Percentiles rank a stretch among this genome's conserved stretches.
Conservation (phyloP, 2,888 invertebrate species). For the Neocrepidodera transversa region DNA sequence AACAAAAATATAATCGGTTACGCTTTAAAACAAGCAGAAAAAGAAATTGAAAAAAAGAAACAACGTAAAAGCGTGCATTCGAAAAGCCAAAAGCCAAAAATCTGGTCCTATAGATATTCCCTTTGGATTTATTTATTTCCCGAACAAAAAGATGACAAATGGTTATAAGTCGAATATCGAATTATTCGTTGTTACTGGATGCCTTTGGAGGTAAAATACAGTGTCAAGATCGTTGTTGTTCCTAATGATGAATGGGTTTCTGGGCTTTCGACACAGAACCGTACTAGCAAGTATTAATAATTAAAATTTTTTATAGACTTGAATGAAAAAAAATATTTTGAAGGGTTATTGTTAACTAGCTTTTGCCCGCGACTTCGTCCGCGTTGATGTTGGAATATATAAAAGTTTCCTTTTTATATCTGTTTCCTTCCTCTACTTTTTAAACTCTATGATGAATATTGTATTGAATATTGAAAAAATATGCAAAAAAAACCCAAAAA, state of each 20-base stretch:
- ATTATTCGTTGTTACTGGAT: slow-evolving; percentile 50
- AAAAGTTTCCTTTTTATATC: too few species aligned
- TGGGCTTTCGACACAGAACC: slow-evolving; percentile 24
- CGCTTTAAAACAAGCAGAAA: slow-evolving; percentile 8
- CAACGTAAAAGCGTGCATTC: not conserved
- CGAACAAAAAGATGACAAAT: slow-evolving; percentile 49
- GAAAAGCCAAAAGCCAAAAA: slow-evolving; percentile 21
- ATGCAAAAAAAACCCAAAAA: too few species aligned
- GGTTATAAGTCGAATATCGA: slow-evolving; percentile 48
- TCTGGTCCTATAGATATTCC: slow-evolving; percentile 26
- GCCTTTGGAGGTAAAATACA: slow-evolving; percentile 47
- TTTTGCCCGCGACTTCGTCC: too few species aligned
- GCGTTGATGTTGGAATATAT: too few species aligned
- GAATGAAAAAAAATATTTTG: too few species aligned
- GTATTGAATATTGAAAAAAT: too few species aligned
- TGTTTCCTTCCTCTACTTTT: too few species aligned
- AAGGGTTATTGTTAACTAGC: too few species aligned
- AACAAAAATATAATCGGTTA: not conserved
- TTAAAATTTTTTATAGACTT: too few species aligned
- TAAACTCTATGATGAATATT: too few species aligned
- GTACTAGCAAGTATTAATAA: not conserved
- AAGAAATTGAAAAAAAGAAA: slow-evolving; percentile 12
- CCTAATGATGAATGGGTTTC: slow-evolving; percentile 45
- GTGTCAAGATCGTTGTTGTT: slow-evolving; percentile 44
- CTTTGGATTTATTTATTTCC: slow-evolving; percentile 33